These are phyloP conservation scores for Drosophila eohydei DNA, from an alignment of 2,888 invertebrate species.

Conservation along the genomic window DNA sequence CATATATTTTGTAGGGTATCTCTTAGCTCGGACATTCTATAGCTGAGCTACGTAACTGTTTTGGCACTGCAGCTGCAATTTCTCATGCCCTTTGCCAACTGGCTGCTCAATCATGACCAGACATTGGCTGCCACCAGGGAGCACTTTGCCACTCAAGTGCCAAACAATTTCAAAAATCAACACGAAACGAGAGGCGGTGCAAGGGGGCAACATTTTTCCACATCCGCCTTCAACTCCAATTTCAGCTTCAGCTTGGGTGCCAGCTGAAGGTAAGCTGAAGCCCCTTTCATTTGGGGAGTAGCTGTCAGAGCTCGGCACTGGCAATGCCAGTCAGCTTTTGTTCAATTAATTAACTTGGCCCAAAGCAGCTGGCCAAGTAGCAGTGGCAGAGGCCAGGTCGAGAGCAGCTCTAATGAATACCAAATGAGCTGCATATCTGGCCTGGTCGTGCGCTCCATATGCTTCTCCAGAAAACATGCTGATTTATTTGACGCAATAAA, in stretches of 20 bases:
- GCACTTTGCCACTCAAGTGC: conserved; percentile 75
- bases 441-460: conserved; percentile 22
- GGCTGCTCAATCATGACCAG: conserved; percentile 49
- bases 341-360: conserved; percentile 77
- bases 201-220: conserved; percentile 13
- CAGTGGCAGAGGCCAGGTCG: conserved; percentile 32
- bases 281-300: conserved; percentile 61
- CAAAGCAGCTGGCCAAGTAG: conserved; percentile 25
- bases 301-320: conserved; percentile 29
- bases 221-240: conserved; percentile 1
- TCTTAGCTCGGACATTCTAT: neutral
- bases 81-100: conserved; percentile 50
- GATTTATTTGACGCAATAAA: conserved; percentile 77
- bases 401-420: conserved; percentile 71
- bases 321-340: conserved; percentile 54
- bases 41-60: neutral
- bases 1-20: conserved; percentile 5
- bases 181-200: conserved; percentile 41
- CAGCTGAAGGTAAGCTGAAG: conserved; percentile 17
- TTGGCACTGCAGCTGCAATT: conserved; percentile 54
- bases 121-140: conserved; percentile 61
- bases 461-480: conserved; percentile 37
- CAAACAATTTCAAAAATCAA: conserved; percentile 79
- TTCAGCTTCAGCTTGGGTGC: neutral
- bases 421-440: conserved; percentile 73